Evolutionary conservation across 1,140 invertebrate species (phyloP).

Genomic region (Magallana gigas): DNA sequence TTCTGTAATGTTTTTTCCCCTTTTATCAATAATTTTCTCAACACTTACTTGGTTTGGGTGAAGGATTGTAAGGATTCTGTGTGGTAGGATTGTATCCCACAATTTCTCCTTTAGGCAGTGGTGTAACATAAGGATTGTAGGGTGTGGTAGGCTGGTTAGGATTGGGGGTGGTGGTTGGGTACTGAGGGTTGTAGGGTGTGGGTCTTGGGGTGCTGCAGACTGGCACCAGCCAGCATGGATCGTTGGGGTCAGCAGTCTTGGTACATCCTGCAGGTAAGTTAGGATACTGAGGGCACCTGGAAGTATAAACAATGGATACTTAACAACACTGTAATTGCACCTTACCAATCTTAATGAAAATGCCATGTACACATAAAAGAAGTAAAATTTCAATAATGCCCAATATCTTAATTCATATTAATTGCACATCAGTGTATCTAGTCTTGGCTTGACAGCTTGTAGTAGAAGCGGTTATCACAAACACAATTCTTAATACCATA

Average conservation of each 20-base stretch:
- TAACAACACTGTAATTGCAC: too few relatives aligned
- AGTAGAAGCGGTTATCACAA: too few relatives aligned
- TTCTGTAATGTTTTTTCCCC: neutral
- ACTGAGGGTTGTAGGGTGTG: constrained; percentile 24
- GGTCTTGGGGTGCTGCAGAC: constrained; percentile 36
- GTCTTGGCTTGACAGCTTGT: too few relatives aligned
- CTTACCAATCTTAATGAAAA: too few relatives aligned
- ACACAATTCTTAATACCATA: too few relatives aligned
- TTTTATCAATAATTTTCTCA: neutral
- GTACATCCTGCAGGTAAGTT: constrained; percentile 56
- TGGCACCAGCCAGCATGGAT: constrained; percentile 46
- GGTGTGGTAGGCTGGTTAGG: constrained; percentile 6
- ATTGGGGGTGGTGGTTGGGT: constrained; percentile 6
- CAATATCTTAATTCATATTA: too few relatives aligned
- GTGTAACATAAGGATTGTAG: neutral
- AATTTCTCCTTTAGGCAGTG: constrained; percentile 45
- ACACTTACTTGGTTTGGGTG: constrained; percentile 38
- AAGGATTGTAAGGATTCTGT: neutral
- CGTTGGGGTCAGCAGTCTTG: constrained; percentile 51
- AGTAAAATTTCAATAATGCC: too few relatives aligned
- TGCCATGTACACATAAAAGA: too few relatives aligned
- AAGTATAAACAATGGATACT: too few relatives aligned
- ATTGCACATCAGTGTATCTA: too few relatives aligned
- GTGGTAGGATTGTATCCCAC: constrained; percentile 7
- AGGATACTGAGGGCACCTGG: constrained; percentile 59